These are phyloP conservation scores for Lagopus leucura DNA, from an alignment of 2,113 vertebrate species.

Conservation along the genomic window DNA sequence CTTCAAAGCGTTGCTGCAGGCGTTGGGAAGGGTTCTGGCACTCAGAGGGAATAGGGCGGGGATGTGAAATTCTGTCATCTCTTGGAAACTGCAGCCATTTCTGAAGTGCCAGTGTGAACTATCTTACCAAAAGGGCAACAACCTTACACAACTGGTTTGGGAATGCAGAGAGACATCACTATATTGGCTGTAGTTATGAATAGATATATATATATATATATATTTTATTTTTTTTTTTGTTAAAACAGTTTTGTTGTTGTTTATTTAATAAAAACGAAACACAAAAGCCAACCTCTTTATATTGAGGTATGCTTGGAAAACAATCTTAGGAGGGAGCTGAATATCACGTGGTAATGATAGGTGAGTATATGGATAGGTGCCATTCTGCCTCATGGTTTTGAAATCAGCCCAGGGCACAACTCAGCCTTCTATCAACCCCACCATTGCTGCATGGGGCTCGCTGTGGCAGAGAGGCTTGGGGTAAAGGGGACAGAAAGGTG, in stretches of 20 bases:
- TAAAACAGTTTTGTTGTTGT: background rate
- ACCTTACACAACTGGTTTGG: conserved; percentile 8
- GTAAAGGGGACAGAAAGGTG: background rate
- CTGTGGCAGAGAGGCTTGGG: background rate
- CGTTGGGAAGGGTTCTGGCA: conserved; percentile 57
- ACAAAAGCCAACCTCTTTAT: fast-evolving
- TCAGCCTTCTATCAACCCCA: background rate
- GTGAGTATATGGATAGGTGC: background rate
- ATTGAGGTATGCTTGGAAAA: background rate
- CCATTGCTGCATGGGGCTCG: background rate
- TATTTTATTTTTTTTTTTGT: too few species aligned
- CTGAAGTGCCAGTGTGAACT: conserved; percentile 39
- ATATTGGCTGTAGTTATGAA: background rate
- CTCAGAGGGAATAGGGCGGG: conserved; percentile 25
- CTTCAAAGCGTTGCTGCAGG: conserved; percentile 68
- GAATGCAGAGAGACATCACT: background rate
- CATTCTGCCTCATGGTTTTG: background rate
- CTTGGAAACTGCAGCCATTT: conserved; percentile 41
- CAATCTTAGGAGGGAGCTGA: background rate
- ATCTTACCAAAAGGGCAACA: conserved; percentile 37
- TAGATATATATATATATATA: fast-evolving
- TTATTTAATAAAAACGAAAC: background rate
- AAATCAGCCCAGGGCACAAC: background rate
- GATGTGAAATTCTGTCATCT: conserved; percentile 64
- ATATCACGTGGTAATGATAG: background rate